Evolutionary conservation across 2,113 vertebrate genomes (phyloP).

Genomic region (Progne subis): DNA sequence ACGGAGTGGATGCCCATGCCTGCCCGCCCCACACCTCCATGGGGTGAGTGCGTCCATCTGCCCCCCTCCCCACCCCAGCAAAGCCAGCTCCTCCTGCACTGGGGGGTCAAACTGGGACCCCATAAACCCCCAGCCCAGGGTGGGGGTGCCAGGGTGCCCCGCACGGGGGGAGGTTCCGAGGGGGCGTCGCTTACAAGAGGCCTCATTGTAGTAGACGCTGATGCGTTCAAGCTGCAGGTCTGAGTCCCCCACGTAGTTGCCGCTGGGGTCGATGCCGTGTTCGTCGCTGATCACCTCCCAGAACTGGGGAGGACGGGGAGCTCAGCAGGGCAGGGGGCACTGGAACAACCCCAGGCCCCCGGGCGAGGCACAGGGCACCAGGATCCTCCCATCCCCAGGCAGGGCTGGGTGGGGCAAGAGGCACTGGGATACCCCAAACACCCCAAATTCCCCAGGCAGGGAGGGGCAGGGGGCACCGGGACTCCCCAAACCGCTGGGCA

Average conservation of each 20-base stretch:
- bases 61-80: not conserved
- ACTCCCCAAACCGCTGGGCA: not conserved
- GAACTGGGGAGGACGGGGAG: constrained; percentile 69
- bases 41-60: not conserved
- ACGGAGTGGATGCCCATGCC: not conserved
- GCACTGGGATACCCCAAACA: not conserved
- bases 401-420: not conserved
- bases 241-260: constrained; percentile 85
- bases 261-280: constrained; percentile 85
- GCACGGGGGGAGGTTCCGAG: not conserved
- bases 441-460: not conserved
- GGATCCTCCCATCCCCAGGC: not conserved
- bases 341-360: not conserved
- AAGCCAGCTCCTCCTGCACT: not conserved
- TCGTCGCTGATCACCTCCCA: constrained; percentile 91
- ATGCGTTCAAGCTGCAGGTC: constrained; percentile 87
- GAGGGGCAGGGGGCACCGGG: not conserved
- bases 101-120: not conserved
- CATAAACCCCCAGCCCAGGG: not conserved
- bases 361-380: not conserved
- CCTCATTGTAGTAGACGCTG: constrained; percentile 89
- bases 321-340: not conserved
- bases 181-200: constrained; percentile 76
- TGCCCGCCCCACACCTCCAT: not conserved
- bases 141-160: not conserved